Evolutionary conservation across 2,888 invertebrate genomes (phyloP), one percentile per base, ranked within the genome.

Genomic region (Lottia gigantea): DNA sequence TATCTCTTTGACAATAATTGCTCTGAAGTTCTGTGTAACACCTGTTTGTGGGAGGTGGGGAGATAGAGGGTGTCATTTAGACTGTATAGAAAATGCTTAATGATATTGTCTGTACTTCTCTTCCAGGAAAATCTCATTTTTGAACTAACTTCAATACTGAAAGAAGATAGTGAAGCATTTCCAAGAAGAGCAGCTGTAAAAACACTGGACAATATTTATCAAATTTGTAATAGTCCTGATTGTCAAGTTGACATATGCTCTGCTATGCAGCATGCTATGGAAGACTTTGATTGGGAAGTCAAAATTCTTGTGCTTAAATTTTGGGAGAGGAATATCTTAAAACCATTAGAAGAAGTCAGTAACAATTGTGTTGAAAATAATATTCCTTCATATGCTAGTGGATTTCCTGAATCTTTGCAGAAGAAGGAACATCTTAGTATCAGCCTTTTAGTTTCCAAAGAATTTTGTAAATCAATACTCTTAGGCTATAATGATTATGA

Each of bases 211-310:
- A 63, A 69, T 40, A 46, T 71, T 47, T 49, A 64, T 25, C 31
- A 67, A 64, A 61, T 55, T n/a, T 15, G 23, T 45, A 19, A 64
- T 46, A 66, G 63, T 23, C 61, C 46, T 16, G 55, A 15, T 16
- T 66, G 45, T n/a, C 63, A 64, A 26, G 15, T 12, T 16, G 14
- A 69, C 12, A 46, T 72, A 64, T 67, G 64, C 45, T 31, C 67
- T 12, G 61, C 71, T 0, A 31, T 78, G 49, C 55, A 40, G 12
- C 25, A 45, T n/a, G 73, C 78, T 7, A 66, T 76, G 15, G 63
- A 72, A 4, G 85, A 85, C 70, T 80, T 83, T 77, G 85, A 85
- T 73, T 85, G 85, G 85, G 83, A 85, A 62, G 85, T 85, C 31
- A 82, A 85, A 66, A 70, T 79, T 8, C 66, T 66, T 25, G 77